phyloP scores from a whole-genome alignment of 2,888 invertebrate genomes.

The Lamellibrachia satsuma region DNA sequence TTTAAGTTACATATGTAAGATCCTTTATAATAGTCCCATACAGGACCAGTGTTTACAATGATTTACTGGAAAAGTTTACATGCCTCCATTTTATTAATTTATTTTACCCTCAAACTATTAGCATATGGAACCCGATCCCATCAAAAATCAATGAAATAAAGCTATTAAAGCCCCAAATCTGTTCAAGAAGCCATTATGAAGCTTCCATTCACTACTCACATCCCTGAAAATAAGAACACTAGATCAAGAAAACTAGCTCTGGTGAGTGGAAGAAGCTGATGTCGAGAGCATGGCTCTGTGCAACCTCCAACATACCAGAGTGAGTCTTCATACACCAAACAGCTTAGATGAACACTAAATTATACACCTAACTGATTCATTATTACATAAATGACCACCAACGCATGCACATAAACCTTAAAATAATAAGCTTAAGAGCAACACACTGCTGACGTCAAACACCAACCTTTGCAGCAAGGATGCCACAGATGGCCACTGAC shows the following conservation, averaged over 20 bases:
- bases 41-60: not conserved
- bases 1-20: not conserved
- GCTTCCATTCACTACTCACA: not conserved
- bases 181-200: not conserved
- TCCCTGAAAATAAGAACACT: too few species aligned
- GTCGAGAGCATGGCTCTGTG: not conserved
- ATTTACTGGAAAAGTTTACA: not conserved
- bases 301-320: not conserved
- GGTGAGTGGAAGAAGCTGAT: not conserved
- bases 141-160: not conserved
- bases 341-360: not conserved
- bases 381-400: too few species aligned
- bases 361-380: too few species aligned
- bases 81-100: too few species aligned
- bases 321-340: not conserved
- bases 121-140: not conserved
- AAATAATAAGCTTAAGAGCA: too few species aligned
- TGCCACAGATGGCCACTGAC: slow-evolving; percentile 83
- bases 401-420: too few species aligned
- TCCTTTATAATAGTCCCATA: not conserved
- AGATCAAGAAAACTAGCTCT: too few species aligned
- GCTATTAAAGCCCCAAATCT: not conserved
- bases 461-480: slow-evolving; percentile 71
- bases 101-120: too few species aligned
- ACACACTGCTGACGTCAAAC: not conserved